phyloP scores from a whole-genome alignment of 2,113 vertebrate genomes.

The Microcebus ravelobensis region DNA sequence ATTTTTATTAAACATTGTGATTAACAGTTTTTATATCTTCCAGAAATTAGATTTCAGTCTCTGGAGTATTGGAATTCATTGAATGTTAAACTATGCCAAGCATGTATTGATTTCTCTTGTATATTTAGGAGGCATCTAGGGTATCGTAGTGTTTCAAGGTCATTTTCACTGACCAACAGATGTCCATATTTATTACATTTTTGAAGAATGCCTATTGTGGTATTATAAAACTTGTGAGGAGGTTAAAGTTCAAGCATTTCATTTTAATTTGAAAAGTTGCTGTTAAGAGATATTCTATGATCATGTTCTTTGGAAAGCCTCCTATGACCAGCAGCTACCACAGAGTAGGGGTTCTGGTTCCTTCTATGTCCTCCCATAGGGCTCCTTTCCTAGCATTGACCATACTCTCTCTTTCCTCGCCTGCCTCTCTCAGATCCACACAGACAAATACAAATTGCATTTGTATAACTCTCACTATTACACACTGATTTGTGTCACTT shows the following conservation, averaged over 20 bases:
- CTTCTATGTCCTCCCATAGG: rapidly evolving
- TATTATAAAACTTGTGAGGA: conserved; percentile 18
- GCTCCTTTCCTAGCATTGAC: neutral
- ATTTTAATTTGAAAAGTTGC: conserved; percentile 10
- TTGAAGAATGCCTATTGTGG: neutral
- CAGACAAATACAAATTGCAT: neutral
- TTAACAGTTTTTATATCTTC: neutral
- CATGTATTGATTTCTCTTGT: conserved; percentile 35
- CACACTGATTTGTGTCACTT: neutral
- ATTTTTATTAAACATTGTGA: conserved; percentile 46
- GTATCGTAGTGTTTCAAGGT: conserved; percentile 5
- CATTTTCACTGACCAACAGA: conserved; percentile 37
- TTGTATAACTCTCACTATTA: neutral
- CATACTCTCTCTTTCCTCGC: neutral
- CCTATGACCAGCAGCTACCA: neutral
- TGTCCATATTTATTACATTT: neutral
- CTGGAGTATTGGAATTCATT: conserved; percentile 30
- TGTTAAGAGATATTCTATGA: neutral
- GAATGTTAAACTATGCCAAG: conserved; percentile 26
- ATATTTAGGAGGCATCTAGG: conserved; percentile 10
- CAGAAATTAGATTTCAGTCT: conserved; percentile 50
- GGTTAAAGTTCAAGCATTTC: neutral
- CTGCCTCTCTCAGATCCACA: neutral
- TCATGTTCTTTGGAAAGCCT: neutral
- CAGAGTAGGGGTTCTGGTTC: neutral